Evolutionary conservation across 1,140 invertebrate genomes (phyloP), one percentile per base, ranked within the genome.

Genomic region (Ganaspis sp.): DNA sequence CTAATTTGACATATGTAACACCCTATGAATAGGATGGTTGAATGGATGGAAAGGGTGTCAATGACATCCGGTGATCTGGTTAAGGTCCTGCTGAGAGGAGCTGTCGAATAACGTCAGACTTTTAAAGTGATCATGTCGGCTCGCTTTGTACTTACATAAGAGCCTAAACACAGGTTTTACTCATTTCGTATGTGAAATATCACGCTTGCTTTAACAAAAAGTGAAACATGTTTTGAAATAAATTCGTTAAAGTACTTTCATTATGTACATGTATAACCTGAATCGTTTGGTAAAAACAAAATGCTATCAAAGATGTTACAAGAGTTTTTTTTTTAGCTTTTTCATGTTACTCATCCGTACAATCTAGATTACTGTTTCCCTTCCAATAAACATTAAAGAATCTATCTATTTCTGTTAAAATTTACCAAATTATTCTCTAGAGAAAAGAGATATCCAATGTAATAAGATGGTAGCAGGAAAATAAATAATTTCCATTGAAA

Each of bases 31-130:
- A 80, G 76, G 69, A 77, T 69, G 73, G 72, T 34, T 11, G 70
- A 73, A 81, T 54, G 69, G 74, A 84, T 86, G 84, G 84, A 83
- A 87, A 87, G 83, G 85, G 83, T 89, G 86, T 88, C 88, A 81
- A 77, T 78, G 82, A 78, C 85, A 89, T 90, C 89, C 89, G 89
- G 89, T 90, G 89, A 89, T 90, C 89, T 90, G 89, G 88, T 87
- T 89, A 86, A 87, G 84, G 84, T 90, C 84, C 81, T 73, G 74
- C 84, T 83, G 82, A 45, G 83, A 74, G 37, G 37, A 70, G 70
- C 45, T 74, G 72, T 69, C 45, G 71, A 82, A 76, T 70, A 73
- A 70, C 78, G 80, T 83, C 75, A 54, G 81, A 34, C 77, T 79
- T 78, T 69, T 76, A 77, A 70, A 58, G 72, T 74, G 73, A 71